A percentile compares a stretch with the other conserved stretches of the same genome.
phyloP scores from a whole-genome alignment of 1,140 invertebrate genomes.

The Pararge aegeria region DNA sequence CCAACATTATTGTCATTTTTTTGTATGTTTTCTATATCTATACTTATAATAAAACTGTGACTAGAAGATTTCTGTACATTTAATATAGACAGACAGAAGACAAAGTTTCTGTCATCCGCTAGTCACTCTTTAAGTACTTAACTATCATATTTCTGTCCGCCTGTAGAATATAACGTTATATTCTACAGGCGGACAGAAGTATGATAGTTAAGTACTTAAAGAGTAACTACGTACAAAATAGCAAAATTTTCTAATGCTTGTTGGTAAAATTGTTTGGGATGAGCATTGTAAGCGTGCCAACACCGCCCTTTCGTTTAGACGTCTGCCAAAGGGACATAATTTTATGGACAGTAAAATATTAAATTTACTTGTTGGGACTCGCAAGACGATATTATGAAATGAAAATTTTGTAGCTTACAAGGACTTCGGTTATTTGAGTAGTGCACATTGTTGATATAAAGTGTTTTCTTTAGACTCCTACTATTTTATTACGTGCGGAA shows the following conservation, averaged over 20 bases:
- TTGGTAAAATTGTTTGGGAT: background rate
- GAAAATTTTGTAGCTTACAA: background rate
- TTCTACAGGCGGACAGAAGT: background rate
- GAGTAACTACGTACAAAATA: too few relatives aligned
- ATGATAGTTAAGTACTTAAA: too few relatives aligned
- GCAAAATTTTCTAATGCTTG: background rate
- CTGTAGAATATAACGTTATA: too few relatives aligned
- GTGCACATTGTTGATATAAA: background rate
- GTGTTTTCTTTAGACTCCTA: background rate
- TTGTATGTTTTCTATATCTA: too few relatives aligned
- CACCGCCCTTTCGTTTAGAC: background rate
- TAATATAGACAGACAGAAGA: too few relatives aligned
- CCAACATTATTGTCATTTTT: too few relatives aligned
- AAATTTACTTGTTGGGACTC: background rate
- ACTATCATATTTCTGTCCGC: too few relatives aligned
- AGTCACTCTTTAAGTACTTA: too few relatives aligned
- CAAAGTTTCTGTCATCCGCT: too few relatives aligned
- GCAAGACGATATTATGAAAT: background rate
- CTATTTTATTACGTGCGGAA: too few relatives aligned
- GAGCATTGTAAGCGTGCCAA: background rate
- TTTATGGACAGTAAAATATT: constrained; percentile 3
- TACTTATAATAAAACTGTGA: too few relatives aligned
- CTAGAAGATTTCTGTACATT: too few relatives aligned
- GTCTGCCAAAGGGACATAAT: constrained; percentile 2
- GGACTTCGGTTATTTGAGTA: background rate